Evolutionary conservation across 1,140 invertebrate species (phyloP).

Genomic region (Drosophila carrolli): DNA sequence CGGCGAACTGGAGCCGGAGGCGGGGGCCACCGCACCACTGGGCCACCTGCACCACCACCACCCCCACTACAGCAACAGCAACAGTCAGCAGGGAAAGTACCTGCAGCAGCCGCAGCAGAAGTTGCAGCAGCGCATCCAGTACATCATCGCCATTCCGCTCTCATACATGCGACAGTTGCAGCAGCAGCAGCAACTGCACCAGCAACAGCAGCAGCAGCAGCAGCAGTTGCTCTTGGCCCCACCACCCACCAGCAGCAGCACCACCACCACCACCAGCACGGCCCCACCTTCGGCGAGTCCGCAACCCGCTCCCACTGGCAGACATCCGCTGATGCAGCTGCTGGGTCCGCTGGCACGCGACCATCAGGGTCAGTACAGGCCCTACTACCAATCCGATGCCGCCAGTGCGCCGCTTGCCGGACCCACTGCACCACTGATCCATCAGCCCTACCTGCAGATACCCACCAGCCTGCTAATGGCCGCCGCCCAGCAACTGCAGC

Average conservation of each 20-base stretch:
- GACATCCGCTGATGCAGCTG: constrained; percentile 54
- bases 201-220: constrained; percentile 39
- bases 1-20: constrained; percentile 37
- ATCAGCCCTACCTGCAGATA: constrained; percentile 69
- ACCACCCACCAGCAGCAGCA: constrained; percentile 5
- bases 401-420: constrained; percentile 37
- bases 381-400: constrained; percentile 62
- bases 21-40: constrained; percentile 13
- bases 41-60: constrained; percentile 31
- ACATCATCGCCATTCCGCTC: constrained; percentile 79
- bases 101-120: constrained; percentile 41
- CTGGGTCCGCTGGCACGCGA: constrained; percentile 72
- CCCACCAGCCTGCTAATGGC: constrained; percentile 65
- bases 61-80: constrained; percentile 13
- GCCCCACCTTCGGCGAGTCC: constrained; percentile 23
- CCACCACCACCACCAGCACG: constrained; percentile 18
- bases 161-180: constrained; percentile 77
- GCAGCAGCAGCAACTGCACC: constrained; percentile 54
- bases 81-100: constrained; percentile 29
- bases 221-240: background rate
- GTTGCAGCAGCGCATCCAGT: constrained; percentile 66
- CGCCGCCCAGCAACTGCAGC: constrained; percentile 67
- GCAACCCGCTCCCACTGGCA: background rate
- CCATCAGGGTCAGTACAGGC: constrained; percentile 63
- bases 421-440: constrained; percentile 14